Conservation (phyloP, 2,113 vertebrate genomes). For the Anoplopoma fimbria region DNA sequence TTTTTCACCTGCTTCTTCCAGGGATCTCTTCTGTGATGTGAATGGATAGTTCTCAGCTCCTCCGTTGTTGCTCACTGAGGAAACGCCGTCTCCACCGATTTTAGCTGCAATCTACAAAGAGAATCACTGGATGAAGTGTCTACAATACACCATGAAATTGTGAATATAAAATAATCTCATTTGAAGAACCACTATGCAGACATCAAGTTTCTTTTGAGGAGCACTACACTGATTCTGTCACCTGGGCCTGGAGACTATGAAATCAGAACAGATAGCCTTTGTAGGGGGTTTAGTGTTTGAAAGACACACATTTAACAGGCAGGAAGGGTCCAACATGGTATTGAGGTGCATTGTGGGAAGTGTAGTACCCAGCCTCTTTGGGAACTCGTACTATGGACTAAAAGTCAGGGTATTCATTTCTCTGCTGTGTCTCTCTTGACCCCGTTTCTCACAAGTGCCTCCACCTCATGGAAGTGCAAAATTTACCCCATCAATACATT, state of each 20-base stretch:
- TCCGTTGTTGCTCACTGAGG: constrained; percentile 89
- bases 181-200: neutral
- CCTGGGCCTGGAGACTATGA: neutral
- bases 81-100: constrained; percentile 90
- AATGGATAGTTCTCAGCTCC: constrained; percentile 88
- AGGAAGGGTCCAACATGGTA: neutral
- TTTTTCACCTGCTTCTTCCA: constrained; percentile 91
- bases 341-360: neutral
- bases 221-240: neutral
- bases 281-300: neutral
- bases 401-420: neutral
- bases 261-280: neutral
- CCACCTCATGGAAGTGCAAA: neutral
- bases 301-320: neutral
- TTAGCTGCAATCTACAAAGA: constrained; percentile 92
- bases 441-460: neutral
- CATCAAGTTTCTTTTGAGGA: neutral
- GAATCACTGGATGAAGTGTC: neutral
- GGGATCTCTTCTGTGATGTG: constrained; percentile 89
- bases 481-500: neutral
- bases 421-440: neutral
- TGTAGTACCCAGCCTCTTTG: neutral
- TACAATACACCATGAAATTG: neutral
- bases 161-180: neutral
- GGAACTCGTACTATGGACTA: neutral